phyloP scores from a whole-genome alignment of 2,888 invertebrate genomes.

The Pyrochroa serraticornis region DNA sequence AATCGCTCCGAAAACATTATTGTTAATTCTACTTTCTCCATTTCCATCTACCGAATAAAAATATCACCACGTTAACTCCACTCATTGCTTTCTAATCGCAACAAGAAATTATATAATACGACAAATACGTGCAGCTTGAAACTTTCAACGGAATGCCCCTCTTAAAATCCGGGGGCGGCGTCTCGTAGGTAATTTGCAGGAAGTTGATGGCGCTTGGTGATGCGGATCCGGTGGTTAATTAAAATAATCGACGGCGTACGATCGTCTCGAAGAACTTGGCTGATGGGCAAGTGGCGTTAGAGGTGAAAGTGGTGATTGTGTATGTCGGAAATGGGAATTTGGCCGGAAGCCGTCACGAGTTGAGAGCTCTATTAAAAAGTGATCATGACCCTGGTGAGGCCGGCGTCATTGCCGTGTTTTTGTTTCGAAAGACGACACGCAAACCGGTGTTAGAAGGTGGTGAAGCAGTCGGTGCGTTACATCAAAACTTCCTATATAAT shows the following conservation, averaged over 20 bases:
- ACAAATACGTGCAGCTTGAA: not conserved
- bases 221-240: not conserved
- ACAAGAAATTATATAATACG: constrained; percentile 16
- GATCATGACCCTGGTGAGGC: constrained; percentile 24
- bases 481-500: constrained; percentile 7
- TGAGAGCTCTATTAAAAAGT: constrained; percentile 1
- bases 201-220: constrained; percentile 2
- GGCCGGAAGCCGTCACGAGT: constrained; percentile 24
- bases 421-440: not conserved
- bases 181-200: constrained; percentile 10
- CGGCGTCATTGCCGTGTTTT: not conserved
- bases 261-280: constrained; percentile 1
- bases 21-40: constrained; percentile 25
- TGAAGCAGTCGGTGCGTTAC: constrained; percentile 5
- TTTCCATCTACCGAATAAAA: constrained; percentile 20
- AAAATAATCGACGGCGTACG: not conserved
- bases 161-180: not conserved
- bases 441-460: not conserved
- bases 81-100: constrained; percentile 26
- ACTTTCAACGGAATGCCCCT: not conserved
- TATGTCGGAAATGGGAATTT: constrained; percentile 10
- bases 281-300: not conserved
- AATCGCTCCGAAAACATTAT: constrained; percentile 20
- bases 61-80: constrained; percentile 17
- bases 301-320: constrained; percentile 20